Conservation (phyloP, 2,888 invertebrate species). For the Hemistola chrysoprasaria region DNA sequence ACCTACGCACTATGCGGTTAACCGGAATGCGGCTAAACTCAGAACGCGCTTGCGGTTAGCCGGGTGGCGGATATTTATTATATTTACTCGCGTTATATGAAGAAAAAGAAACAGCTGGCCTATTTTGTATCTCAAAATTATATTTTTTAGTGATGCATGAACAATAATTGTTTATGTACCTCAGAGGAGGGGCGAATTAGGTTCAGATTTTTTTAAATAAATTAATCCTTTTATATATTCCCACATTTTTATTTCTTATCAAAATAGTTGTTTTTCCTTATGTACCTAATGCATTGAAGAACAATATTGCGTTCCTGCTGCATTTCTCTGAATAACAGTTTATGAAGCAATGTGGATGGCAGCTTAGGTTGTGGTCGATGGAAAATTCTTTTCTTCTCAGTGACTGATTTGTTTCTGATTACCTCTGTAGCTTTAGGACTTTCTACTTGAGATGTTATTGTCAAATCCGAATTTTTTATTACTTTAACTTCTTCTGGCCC, state of each 20-base stretch:
- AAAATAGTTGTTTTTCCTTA: constrained; percentile 90
- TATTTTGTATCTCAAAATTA: no score
- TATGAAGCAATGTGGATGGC: constrained; percentile 85
- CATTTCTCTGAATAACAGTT: constrained; percentile 89
- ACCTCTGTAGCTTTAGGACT: constrained; percentile 2
- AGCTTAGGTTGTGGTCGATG: constrained; percentile 43
- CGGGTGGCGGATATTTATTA: no score
- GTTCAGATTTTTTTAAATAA: constrained; percentile 1
- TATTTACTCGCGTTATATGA: no score
- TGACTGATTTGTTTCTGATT: constrained; percentile 21
- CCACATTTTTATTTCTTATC: constrained; percentile 40
- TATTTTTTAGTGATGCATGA: no score
- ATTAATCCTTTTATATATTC: no score
- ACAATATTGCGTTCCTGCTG: constrained; percentile 93
- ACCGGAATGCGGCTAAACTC: no score
- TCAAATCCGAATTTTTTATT: constrained; percentile 18
- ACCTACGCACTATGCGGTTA: no score
- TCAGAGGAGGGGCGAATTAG: no score
- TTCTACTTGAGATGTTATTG: constrained; percentile 2
- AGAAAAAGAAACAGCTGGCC: no score
- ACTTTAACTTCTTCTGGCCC: constrained; percentile 68
- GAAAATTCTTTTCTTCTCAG: constrained; percentile 20
- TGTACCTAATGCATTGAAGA: constrained; percentile 92
- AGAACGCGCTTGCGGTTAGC: no score
- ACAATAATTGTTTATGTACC: no score